A percentile compares a stretch with the other conserved stretches of the same genome.
Evolutionary conservation across 64 coral and sea anemone species (phyloP).

Genomic region (Hydrozoanthus tunicans): DNA sequence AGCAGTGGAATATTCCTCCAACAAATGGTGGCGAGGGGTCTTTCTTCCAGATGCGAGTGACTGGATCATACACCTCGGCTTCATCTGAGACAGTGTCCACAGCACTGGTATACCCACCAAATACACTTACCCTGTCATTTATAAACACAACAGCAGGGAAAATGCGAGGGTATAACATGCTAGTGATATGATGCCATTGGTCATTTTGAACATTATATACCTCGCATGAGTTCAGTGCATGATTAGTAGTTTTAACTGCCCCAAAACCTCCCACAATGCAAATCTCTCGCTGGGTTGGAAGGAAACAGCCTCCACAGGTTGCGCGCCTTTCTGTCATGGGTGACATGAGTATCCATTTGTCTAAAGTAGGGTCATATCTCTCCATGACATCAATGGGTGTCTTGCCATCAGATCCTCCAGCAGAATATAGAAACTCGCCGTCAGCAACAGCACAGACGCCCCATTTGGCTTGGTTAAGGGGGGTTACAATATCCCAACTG

Average conservation of each 20-base stretch:
- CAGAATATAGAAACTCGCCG: constrained; percentile 45
- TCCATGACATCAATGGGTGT: constrained; percentile 33
- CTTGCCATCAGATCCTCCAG: constrained; percentile 31
- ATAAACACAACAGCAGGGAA: constrained; percentile 51
- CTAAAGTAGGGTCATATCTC: constrained; percentile 28
- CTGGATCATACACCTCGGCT: constrained; percentile 36
- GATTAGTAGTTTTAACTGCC: constrained; percentile 45
- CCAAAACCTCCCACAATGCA: constrained; percentile 61
- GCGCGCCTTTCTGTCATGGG: constrained; percentile 52
- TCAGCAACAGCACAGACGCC: constrained; percentile 61
- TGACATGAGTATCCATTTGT: constrained; percentile 50
- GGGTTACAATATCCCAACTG: constrained; percentile 53
- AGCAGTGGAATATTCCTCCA: constrained; percentile 53
- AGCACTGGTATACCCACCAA: constrained; percentile 52
- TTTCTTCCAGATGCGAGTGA: constrained; percentile 32
- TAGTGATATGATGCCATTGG: constrained; percentile 41
- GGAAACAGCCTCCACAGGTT: constrained; percentile 40
- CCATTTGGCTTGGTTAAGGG: constrained; percentile 27
- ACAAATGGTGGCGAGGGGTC: constrained; percentile 43
- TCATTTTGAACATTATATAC: constrained; percentile 40
- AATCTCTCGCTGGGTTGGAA: constrained; percentile 32
- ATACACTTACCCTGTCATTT: constrained; percentile 45
- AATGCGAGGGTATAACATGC: constrained; percentile 46
- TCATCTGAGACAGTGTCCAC: constrained; percentile 53
- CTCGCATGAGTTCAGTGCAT: constrained; percentile 57